Evolutionary conservation across 2,888 invertebrate genomes (phyloP), one percentile per base, ranked within the genome.

Genomic region (Entomobrya multifasciata): DNA sequence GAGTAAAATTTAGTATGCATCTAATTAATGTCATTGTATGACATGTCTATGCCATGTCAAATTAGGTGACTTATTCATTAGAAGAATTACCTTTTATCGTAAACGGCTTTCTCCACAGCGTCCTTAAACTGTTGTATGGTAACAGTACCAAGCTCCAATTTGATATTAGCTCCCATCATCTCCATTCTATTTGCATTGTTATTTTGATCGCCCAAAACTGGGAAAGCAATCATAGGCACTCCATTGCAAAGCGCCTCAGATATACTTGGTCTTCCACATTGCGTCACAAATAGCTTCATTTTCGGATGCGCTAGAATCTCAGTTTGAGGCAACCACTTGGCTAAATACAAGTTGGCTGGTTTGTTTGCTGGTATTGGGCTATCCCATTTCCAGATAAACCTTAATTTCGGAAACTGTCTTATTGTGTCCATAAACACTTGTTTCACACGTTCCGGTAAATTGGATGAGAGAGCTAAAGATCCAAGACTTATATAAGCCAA

Each of bases 341-440:
- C 65, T 1, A 90, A 87, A 20, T 88, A 76, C 1, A 91, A 86
- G 79, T 91, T 91, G 11, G 86, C 17, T 0, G 91, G 90, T 62
- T 89, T 89, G 17, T 84, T 83, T 5, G 57, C 13, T 2, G 90
- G 88, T 60, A 79, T 70, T 2, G 20, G 60, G 6, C 90, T 91
- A 36, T 89, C 88, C 90, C 91, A 91, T 86, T 91, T 91, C 91
- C 91, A 91, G 1, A 92, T 22, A 57, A 91, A 90, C 44, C 77
- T 67, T 4, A 88, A 55, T 1, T 86, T 78, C 0, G 88, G 88
- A 72, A 86, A 87, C 0, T 41, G 11, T 22, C 44, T 41, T 10
- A 90, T 86, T 5, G 86, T 76, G 4, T 87, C 62, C 30, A 87
- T 89, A 74, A 90, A 89, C 0, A 85, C 76, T n/a, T 85, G n/a